These are phyloP conservation scores for Phalera bucephala DNA, from an alignment of 2,888 invertebrate genomes.

Conservation along the genomic window DNA sequence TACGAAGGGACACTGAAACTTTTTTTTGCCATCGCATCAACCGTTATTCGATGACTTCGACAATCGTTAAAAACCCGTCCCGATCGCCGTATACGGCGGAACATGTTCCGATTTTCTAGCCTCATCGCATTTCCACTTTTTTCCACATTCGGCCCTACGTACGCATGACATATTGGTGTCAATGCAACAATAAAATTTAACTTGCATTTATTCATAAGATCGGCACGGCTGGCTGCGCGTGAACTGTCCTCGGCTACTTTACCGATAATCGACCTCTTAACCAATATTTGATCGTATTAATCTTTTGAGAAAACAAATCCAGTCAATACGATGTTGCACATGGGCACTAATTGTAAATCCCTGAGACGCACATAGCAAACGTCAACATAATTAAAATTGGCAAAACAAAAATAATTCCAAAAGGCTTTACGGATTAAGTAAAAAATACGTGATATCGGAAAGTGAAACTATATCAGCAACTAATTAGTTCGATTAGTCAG, in stretches of 20 bases:
- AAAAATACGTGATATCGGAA: conserved; percentile 50
- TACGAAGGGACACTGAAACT: conserved; percentile 63
- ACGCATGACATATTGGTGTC: conserved; percentile 69
- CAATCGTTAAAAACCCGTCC: conserved; percentile 70
- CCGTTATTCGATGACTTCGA: conserved; percentile 74
- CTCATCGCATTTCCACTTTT: conserved; percentile 65
- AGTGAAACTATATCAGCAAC: conserved; percentile 65
- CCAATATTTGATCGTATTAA: conserved; percentile 66
- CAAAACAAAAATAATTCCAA: conserved; percentile 49
- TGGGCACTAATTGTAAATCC: conserved; percentile 11
- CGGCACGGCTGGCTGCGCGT: conserved; percentile 31
- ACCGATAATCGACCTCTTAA: conserved; percentile 72
- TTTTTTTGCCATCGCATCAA: conserved; percentile 53
- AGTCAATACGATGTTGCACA: conserved; percentile 17
- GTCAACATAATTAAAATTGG: conserved; percentile 25
- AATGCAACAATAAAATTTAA: conserved; percentile 75
- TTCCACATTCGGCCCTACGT: conserved; percentile 47
- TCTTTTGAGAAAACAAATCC: conserved; percentile 52
- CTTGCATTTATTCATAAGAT: conserved; percentile 63
- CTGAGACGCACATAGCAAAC: conserved; percentile 13
- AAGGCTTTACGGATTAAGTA: conserved; percentile 56
- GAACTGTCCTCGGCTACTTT: conserved; percentile 40
- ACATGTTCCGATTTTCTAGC: conserved; percentile 77
- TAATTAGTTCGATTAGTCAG: conserved; percentile 65
- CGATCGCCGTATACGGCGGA: conserved; percentile 50